Evolutionary conservation across 2,888 invertebrate genomes (phyloP).

Genomic region (Osmoderma eremita): DNA sequence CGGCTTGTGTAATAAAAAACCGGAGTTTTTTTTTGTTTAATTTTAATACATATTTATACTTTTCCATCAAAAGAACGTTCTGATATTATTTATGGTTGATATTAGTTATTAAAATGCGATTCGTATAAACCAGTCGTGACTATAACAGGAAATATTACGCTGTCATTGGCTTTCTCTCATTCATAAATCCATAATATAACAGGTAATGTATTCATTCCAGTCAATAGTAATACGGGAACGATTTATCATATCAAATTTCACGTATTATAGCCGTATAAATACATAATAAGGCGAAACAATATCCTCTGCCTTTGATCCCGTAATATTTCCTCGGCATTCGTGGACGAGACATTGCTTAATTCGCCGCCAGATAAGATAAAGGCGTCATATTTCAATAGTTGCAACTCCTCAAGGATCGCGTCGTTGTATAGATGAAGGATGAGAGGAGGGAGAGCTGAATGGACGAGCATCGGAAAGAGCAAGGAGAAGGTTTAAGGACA

Average conservation of each 20-base stretch:
- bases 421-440: background rate
- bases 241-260: slow-evolving; percentile 5
- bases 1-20: no score
- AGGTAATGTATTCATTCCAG: background rate
- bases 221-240: background rate
- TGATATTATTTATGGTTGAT: no score
- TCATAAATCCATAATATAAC: background rate
- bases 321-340: slow-evolving; percentile 27
- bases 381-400: slow-evolving; percentile 41
- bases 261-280: slow-evolving; percentile 7
- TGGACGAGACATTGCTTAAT: slow-evolving; percentile 38
- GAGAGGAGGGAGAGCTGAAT: background rate
- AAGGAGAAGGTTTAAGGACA: slow-evolving; percentile 24
- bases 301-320: slow-evolving; percentile 4
- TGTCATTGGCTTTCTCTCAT: background rate
- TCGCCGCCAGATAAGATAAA: slow-evolving; percentile 40
- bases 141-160: background rate
- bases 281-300: slow-evolving; percentile 18
- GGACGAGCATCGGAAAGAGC: slow-evolving; percentile 8
- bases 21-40: no score
- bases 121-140: no score
- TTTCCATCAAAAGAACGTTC: no score
- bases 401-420: slow-evolving; percentile 28
- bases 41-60: no score
- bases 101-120: no score